Evolutionary conservation across 2,113 vertebrate genomes (phyloP).

Genomic region (Indicator maculatus): DNA sequence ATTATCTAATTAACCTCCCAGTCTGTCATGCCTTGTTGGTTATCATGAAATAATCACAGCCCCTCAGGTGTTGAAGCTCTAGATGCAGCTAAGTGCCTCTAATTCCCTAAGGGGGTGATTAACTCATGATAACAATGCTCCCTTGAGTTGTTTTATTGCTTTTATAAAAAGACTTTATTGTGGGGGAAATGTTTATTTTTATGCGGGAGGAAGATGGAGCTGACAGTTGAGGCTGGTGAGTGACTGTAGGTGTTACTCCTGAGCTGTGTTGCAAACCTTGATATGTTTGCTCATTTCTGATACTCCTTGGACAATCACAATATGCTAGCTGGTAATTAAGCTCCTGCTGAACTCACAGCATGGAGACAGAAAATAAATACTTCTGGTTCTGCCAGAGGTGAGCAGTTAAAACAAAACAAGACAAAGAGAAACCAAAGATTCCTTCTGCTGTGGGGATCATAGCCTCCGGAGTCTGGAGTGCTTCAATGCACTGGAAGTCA

Average conservation of each 20-base stretch:
- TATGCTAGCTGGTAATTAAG: conserved; percentile 44
- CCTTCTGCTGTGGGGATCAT: neutral
- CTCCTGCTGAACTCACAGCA: conserved; percentile 23
- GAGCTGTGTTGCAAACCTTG: conserved; percentile 14
- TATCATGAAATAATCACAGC: conserved; percentile 77
- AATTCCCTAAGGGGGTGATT: conserved; percentile 81
- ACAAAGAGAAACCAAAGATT: conserved; percentile 8
- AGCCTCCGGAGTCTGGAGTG: neutral
- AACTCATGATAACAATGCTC: conserved; percentile 78
- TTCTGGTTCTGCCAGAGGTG: conserved; percentile 55
- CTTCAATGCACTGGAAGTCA: neutral
- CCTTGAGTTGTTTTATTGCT: conserved; percentile 78
- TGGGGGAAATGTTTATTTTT: conserved; percentile 80
- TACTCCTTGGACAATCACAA: conserved; percentile 43
- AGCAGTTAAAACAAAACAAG: conserved; percentile 39
- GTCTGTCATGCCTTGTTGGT: conserved; percentile 72
- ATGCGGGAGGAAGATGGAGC: conserved; percentile 70
- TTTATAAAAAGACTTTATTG: conserved; percentile 79
- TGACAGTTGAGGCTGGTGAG: conserved; percentile 75
- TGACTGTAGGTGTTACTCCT: conserved; percentile 67
- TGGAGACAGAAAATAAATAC: conserved; percentile 54
- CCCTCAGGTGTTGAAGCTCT: conserved; percentile 73
- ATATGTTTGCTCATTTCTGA: conserved; percentile 62
- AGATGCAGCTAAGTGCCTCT: conserved; percentile 75
- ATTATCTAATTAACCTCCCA: conserved; percentile 81